Percentiles rank a stretch among this genome's conserved stretches.
Conservation (phyloP, 1,140 invertebrate species). For the Ptiloglossa arizonensis region DNA sequence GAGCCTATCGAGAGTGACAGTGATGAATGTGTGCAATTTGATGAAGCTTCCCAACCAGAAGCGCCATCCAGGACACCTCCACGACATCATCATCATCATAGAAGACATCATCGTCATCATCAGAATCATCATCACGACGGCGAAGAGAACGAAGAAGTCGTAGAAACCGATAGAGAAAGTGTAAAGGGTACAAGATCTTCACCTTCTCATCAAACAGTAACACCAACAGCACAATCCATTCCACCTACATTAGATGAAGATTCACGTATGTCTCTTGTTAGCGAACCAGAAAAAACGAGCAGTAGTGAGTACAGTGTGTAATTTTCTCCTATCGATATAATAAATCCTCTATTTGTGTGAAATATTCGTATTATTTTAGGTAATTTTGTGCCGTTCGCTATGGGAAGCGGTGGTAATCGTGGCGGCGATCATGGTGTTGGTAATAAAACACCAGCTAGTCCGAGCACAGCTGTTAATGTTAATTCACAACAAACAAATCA, state of each 20-base stretch:
- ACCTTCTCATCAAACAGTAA: slow-evolving; percentile 55
- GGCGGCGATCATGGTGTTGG: slow-evolving; percentile 74
- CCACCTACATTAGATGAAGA: slow-evolving; percentile 76
- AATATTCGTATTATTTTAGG: slow-evolving; percentile 62
- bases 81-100: slow-evolving; percentile 78
- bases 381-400: slow-evolving; percentile 81
- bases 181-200: slow-evolving; percentile 74
- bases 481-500: slow-evolving; percentile 71
- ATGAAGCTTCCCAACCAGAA: slow-evolving; percentile 73
- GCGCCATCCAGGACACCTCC: slow-evolving; percentile 77
- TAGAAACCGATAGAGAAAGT: slow-evolving; percentile 73
- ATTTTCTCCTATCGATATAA: neutral
- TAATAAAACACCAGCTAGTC: slow-evolving; percentile 79
- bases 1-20: slow-evolving; percentile 86
- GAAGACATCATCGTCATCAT: slow-evolving; percentile 79
- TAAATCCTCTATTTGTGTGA: neutral
- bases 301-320: slow-evolving; percentile 65
- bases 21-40: slow-evolving; percentile 78
- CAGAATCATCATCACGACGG: slow-evolving; percentile 80
- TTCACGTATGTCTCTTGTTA: slow-evolving; percentile 79
- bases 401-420: slow-evolving; percentile 74
- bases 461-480: slow-evolving; percentile 64
- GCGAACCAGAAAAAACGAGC: slow-evolving; percentile 79
- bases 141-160: slow-evolving; percentile 74
- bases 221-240: slow-evolving; percentile 65